phyloP scores from a whole-genome alignment of 2,888 invertebrate genomes.

The Erebia ligea region DNA sequence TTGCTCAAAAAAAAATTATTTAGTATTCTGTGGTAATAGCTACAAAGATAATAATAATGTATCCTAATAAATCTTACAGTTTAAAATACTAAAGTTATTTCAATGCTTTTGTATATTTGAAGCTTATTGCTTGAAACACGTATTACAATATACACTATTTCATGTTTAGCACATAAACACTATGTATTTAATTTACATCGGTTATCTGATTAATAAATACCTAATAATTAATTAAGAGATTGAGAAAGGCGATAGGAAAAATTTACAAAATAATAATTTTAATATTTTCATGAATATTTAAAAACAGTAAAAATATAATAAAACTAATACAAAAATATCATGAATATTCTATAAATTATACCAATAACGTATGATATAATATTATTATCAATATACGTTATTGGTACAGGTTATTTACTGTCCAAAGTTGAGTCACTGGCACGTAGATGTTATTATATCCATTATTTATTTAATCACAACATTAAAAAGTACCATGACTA shows the following conservation, averaged over 20 bases:
- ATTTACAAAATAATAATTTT: not conserved
- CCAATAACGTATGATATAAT: no score
- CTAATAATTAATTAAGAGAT: no score
- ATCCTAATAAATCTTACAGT: constrained; percentile 2
- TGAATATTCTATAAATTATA: no score
- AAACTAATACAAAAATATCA: no score
- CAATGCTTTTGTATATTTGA: constrained; percentile 15
- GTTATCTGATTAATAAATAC: no score
- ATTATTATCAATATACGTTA: no score
- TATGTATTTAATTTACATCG: not conserved
- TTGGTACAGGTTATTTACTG: no score
- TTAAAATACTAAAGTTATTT: constrained; percentile 4
- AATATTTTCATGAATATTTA: not conserved
- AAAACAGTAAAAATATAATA: not conserved
- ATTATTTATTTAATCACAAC: constrained; percentile 1
- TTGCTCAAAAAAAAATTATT: no score
- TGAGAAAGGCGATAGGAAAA: no score
- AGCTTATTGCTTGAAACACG: constrained; percentile 78
- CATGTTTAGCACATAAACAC: not conserved
- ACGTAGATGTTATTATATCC: not conserved
- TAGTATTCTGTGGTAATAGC: not conserved
- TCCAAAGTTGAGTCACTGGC: not conserved
- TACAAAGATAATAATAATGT: not conserved
- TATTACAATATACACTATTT: constrained; percentile 44
- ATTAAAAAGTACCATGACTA: constrained; percentile 26